Base-by-base conservation (phyloP, 2,888 invertebrate species). In the Tridacna gigas region DNA sequence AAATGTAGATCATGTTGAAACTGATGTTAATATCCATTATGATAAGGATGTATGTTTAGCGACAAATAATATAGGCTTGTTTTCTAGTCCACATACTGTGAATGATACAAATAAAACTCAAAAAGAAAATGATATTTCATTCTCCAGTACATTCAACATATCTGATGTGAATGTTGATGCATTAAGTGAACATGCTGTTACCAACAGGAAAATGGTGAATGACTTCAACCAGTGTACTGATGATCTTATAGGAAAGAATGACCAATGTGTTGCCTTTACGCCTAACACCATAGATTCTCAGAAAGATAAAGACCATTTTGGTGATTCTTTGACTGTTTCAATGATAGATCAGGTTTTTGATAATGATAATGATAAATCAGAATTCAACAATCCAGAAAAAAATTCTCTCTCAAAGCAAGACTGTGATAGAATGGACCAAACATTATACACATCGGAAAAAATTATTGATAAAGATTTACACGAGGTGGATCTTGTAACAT, bases 251-350 rank as follows among this genome's bases (percentile, higher is more conserved):
- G 56, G 56, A 9, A 56, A 15, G 20, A 20, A 56, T 3, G 3
- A 15, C 20, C 20, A 15, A 9, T 20, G 20, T 56, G n/a, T 7
- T 20, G 45, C 45, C 4, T 37, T 18, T 37, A 18, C 20, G n/a
- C 0, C n/a, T 5, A 67, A 45, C 0, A 37, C 13, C n/a, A 71
- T 26, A 71, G 51, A 13, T 9, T 71, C 71, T 26, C 56, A 48
- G 11, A 71, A 51, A 25, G 26, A 65, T 67, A 81, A 84, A 18
- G 84, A 89, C 60, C 45, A 78, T 22, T 81, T 91, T 75, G 82
- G 83, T 63, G 91, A 92, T 82, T 92, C 92, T 18, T 79, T 92
- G n/a, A 91, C 91, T n/a, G 77, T 90, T 47, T 91, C 92, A 25
- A 90, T 92, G 89, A 83, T 92, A 69, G 91, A 92, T 65, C 88